phyloP scores from a whole-genome alignment of 2,797 vertebrate species.

The Sebastes miniatus region DNA sequence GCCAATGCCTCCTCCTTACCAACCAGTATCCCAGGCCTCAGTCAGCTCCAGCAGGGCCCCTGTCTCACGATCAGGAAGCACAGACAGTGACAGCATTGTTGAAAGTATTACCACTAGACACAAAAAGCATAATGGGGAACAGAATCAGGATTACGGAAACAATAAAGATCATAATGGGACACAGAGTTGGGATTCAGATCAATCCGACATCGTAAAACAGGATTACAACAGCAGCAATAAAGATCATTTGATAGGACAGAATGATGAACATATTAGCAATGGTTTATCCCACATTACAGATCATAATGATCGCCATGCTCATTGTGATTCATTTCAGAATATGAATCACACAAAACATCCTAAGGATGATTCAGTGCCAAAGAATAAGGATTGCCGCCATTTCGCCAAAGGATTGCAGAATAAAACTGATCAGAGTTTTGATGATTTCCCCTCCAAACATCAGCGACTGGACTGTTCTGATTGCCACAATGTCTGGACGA shows the following conservation, averaged over 20 bases:
- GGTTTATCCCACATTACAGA: background rate
- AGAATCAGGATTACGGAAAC: conserved; percentile 1
- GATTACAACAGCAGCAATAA: background rate
- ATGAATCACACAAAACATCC: background rate
- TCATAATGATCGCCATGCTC: background rate
- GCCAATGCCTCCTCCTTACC: background rate
- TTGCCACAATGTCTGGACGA: background rate
- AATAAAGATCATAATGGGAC: background rate
- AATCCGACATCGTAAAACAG: background rate
- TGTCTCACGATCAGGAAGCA: background rate
- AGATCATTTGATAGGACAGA: background rate
- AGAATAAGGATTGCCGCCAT: background rate
- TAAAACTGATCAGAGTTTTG: background rate
- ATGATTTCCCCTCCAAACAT: conserved; percentile 17
- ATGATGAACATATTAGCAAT: background rate
- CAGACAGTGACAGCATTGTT: background rate
- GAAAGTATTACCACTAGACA: background rate
- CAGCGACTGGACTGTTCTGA: conserved; percentile 15
- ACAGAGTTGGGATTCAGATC: background rate
- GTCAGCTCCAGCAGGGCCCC: background rate
- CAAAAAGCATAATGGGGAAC: background rate
- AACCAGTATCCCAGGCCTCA: conserved; percentile 2
- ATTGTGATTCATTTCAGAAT: conserved; percentile 23
- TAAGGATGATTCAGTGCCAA: background rate
- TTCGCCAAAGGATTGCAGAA: background rate